A percentile compares a stretch with the other conserved stretches of the same genome.
phyloP scores from a whole-genome alignment of 1,140 invertebrate species.

The Drosophila ambigua region DNA sequence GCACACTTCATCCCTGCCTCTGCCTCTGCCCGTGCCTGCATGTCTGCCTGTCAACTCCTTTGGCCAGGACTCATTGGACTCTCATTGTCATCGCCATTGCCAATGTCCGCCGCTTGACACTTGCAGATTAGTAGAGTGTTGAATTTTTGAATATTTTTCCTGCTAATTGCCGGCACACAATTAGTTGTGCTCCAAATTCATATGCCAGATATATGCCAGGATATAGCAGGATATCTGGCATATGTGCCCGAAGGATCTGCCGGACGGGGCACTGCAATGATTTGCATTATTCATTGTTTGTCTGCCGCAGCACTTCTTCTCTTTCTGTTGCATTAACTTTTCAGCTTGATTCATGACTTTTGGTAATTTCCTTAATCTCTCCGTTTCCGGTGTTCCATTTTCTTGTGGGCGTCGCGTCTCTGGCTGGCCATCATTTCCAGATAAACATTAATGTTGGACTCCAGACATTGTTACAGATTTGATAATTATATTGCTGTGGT shows the following conservation, averaged over 20 bases:
- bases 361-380: slow-evolving; percentile 54
- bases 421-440: slow-evolving; percentile 9
- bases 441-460: slow-evolving; percentile 8
- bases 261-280: slow-evolving; percentile 58
- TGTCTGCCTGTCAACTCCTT: slow-evolving; percentile 69
- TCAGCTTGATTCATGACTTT: slow-evolving; percentile 79
- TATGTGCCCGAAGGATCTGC: too few relatives aligned
- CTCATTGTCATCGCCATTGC: slow-evolving; percentile 46
- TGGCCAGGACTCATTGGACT: slow-evolving; percentile 1
- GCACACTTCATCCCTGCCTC: slow-evolving; percentile 73
- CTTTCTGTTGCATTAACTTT: slow-evolving; percentile 70
- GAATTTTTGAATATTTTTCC: slow-evolving; percentile 64
- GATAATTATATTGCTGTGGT: not conserved
- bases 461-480: not conserved
- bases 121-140: slow-evolving; percentile 82
- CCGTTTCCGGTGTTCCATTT: slow-evolving; percentile 52
- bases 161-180: slow-evolving; percentile 74
- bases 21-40: slow-evolving; percentile 18
- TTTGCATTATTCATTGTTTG: slow-evolving; percentile 70
- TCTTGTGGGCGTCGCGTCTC: slow-evolving; percentile 19
- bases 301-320: slow-evolving; percentile 34
- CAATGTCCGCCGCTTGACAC: slow-evolving; percentile 69
- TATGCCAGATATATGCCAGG: not conserved
- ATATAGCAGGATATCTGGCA: slow-evolving; percentile 24
- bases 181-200: slow-evolving; percentile 76